Evolutionary conservation across 2,113 vertebrate species (phyloP).

Genomic region (Haemorhous mexicanus): DNA sequence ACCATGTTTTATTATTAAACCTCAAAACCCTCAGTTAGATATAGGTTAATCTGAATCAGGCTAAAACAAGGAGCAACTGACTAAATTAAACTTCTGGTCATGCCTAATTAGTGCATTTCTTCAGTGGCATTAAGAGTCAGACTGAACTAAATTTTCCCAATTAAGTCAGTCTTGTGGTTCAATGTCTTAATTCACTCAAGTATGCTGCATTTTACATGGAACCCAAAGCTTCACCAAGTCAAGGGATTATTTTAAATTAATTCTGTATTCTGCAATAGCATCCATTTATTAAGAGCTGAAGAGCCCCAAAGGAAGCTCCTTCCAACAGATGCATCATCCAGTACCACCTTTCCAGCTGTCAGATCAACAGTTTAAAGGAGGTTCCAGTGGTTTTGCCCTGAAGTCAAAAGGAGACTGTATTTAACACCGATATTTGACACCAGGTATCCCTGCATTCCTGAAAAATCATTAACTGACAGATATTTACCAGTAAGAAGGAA

Average conservation of each 20-base stretch:
- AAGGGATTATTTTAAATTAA: not conserved
- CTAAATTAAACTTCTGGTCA: slow-evolving; percentile 2
- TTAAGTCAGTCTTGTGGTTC: not conserved
- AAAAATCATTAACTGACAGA: not conserved
- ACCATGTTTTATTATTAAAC: not conserved
- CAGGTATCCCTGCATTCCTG: not conserved
- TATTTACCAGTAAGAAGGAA: not conserved
- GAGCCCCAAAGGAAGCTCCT: not conserved
- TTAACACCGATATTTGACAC: not conserved
- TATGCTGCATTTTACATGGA: not conserved
- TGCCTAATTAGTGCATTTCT: slow-evolving; percentile 8
- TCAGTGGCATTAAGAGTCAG: not conserved
- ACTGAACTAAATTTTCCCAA: not conserved
- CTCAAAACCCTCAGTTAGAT: not conserved
- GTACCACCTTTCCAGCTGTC: not conserved
- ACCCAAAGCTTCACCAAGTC: not conserved
- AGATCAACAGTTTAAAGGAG: not conserved
- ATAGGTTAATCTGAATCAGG: not conserved
- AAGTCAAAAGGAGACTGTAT: not conserved
- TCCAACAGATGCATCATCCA: not conserved
- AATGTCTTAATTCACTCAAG: not conserved
- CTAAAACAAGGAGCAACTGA: not conserved
- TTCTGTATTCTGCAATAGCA: not conserved
- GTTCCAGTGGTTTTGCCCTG: not conserved
- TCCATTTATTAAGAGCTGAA: not conserved